Evolutionary conservation across 2,113 vertebrate genomes (phyloP).

Genomic region (Rafetus swinhoei): DNA sequence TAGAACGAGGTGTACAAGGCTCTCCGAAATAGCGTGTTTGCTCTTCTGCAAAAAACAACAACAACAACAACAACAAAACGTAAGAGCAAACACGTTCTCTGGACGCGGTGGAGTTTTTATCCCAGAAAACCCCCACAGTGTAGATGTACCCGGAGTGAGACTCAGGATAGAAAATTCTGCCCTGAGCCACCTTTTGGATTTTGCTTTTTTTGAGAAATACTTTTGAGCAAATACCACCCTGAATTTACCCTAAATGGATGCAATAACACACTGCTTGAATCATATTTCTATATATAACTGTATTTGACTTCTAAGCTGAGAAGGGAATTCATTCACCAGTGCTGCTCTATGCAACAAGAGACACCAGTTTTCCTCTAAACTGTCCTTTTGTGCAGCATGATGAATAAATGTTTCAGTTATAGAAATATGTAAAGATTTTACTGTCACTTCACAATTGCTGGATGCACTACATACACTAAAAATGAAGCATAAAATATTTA

Average conservation of each 20-base stretch:
- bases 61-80: too few relatives aligned
- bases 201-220: neutral
- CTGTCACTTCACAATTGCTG: neutral
- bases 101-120: too few relatives aligned
- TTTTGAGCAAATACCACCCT: neutral
- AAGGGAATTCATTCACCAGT: neutral
- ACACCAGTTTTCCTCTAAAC: neutral
- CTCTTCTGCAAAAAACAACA: too few relatives aligned
- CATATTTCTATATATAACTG: neutral
- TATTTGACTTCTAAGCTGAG: neutral
- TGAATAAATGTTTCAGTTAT: constrained; percentile 5
- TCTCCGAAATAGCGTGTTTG: too few relatives aligned
- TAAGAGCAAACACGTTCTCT: too few relatives aligned
- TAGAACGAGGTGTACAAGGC: too few relatives aligned
- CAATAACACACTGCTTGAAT: neutral
- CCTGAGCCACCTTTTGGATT: neutral
- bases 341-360: neutral
- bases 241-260: neutral
- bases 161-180: neutral
- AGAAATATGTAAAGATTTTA: neutral
- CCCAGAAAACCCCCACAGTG: too few relatives aligned
- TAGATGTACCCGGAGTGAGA: neutral
- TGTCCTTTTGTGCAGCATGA: neutral
- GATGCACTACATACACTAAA: neutral
- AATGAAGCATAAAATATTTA: neutral